Evolutionary conservation across 2,888 invertebrate species (phyloP).

Genomic region (Hirtodrosophila trivittata): DNA sequence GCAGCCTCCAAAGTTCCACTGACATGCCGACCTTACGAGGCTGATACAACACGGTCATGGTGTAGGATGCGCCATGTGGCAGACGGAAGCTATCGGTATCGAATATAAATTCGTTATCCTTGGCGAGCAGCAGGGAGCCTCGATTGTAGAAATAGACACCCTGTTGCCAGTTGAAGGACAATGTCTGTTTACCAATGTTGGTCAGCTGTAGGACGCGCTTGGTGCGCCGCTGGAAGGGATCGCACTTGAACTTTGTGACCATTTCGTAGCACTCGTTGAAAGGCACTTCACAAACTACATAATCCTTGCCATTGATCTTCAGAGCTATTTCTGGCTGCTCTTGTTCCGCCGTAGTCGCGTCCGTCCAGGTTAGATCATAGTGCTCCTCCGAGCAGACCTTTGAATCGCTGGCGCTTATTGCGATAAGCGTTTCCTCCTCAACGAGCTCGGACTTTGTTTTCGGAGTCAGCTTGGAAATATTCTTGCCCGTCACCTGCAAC

Average conservation of each 20-base stretch:
- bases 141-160: conserved; percentile 67
- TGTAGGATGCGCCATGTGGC: conserved; percentile 46
- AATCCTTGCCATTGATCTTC: conserved; percentile 67
- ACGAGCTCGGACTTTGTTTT: conserved; percentile 31
- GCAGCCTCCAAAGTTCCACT: conserved; percentile 70
- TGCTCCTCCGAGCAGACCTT: conserved; percentile 30
- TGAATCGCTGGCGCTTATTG: conserved; percentile 56
- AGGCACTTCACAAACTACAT: conserved; percentile 26
- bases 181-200: conserved; percentile 68
- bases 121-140: conserved; percentile 50
- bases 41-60: conserved; percentile 69
- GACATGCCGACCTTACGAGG: conserved; percentile 69
- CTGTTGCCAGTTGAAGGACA: conserved; percentile 70
- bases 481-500: conserved; percentile 65
- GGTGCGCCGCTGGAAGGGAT: conserved; percentile 58
- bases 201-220: conserved; percentile 62
- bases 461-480: conserved; percentile 6
- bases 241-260: conserved; percentile 56
- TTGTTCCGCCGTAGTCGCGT: background rate
- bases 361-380: background rate
- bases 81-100: conserved; percentile 70
- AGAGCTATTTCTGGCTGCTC: conserved; percentile 59
- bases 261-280: conserved; percentile 53
- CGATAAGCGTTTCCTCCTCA: conserved; percentile 27
- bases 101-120: conserved; percentile 73